Evolutionary conservation across 2,113 vertebrate species (phyloP).

Genomic region (Oxygymnocypris stewartii): DNA sequence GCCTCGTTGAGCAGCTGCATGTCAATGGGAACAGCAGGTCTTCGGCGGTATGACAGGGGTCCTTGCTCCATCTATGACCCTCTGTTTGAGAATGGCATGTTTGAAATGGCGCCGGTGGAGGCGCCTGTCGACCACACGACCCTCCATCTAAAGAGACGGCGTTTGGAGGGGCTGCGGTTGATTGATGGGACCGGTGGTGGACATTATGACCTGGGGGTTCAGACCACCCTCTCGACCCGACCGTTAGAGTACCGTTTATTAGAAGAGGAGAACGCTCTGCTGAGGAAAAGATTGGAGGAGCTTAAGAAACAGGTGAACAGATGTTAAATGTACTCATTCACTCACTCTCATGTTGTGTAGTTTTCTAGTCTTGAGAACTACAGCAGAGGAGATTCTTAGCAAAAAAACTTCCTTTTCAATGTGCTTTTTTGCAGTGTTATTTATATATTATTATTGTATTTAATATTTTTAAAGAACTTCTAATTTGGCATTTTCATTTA

Average conservation of each 20-base stretch:
- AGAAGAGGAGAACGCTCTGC: conserved; percentile 91
- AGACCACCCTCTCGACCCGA: conserved; percentile 75
- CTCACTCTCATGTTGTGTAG: not conserved
- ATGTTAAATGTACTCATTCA: not conserved
- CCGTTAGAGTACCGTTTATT: conserved; percentile 88
- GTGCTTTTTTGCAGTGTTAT: not conserved
- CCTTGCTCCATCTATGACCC: conserved; percentile 75
- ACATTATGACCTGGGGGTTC: conserved; percentile 89
- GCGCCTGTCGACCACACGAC: conserved; percentile 83
- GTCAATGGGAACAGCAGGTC: conserved; percentile 66
- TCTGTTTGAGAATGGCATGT: conserved; percentile 79
- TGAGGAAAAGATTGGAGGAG: conserved; percentile 93
- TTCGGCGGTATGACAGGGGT: conserved; percentile 77
- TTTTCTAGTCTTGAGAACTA: not conserved
- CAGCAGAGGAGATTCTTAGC: not conserved
- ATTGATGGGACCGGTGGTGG: conserved; percentile 75
- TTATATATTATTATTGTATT: not conserved
- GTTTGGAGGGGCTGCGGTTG: conserved; percentile 77
- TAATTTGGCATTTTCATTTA: not conserved
- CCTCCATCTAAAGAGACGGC: conserved; percentile 88
- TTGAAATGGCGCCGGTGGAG: conserved; percentile 82
- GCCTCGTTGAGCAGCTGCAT: conserved; percentile 70
- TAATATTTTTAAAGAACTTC: not conserved
- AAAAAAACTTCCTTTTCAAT: not conserved
- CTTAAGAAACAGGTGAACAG: conserved; percentile 85